Conservation (phyloP, 2,797 vertebrate genomes). For the Brachyalestes nurse region DNA sequence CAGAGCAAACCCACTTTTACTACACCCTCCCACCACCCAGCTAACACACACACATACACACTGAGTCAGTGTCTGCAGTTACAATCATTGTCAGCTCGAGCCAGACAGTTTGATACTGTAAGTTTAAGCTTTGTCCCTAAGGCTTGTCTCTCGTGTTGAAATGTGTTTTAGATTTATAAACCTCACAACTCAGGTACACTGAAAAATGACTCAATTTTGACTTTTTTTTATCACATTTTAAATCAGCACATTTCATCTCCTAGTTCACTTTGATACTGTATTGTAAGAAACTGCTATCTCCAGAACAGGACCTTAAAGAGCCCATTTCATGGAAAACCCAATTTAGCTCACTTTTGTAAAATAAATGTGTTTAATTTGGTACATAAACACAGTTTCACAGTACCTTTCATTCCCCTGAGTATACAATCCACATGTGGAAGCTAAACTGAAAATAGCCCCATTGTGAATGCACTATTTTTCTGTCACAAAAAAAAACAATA, state of each 20-base stretch:
- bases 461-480: too few species aligned
- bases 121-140: neutral
- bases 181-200: neutral
- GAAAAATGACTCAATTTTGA: neutral
- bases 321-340: too few species aligned
- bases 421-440: too few species aligned
- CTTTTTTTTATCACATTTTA: too few species aligned
- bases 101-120: conserved; percentile 11
- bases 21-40: conserved; percentile 67
- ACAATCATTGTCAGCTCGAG: neutral
- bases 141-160: conserved; percentile 1
- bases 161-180: conserved; percentile 1
- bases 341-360: too few species aligned
- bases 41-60: conserved; percentile 32
- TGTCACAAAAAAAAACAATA: too few species aligned
- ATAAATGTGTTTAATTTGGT: too few species aligned
- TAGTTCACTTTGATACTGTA: neutral
- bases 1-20: conserved; percentile 85
- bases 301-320: neutral
- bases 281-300: neutral
- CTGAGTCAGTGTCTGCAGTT: neutral
- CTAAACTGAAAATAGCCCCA: too few species aligned
- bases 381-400: too few species aligned
- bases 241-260: too few species aligned
- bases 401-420: too few species aligned